A percentile compares a stretch with the other conserved stretches of the same genome.
phyloP scores from a whole-genome alignment of 2,888 invertebrate genomes.

The Agriotes lineatus region DNA sequence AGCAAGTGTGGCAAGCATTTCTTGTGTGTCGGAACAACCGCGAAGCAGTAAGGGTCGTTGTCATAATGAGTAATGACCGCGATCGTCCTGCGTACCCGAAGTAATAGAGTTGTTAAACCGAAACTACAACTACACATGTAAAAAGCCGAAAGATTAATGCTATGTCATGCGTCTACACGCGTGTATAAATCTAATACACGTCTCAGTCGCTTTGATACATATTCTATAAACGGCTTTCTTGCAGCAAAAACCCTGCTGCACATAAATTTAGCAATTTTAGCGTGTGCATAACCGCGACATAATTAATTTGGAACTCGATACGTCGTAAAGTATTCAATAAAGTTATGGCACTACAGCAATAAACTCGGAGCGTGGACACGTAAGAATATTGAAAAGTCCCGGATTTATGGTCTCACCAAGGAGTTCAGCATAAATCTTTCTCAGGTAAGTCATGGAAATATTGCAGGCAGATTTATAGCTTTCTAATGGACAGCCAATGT shows the following conservation, averaged over 20 bases:
- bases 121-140: conserved; percentile 40
- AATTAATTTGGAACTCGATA: conserved; percentile 31
- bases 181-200: conserved; percentile 38
- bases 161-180: conserved; percentile 36
- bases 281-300: conserved; percentile 5
- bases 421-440: conserved; percentile 55
- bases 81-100: conserved; percentile 36
- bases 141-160: conserved; percentile 42
- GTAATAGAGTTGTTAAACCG: conserved; percentile 46
- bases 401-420: conserved; percentile 55
- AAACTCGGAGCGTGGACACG: conserved; percentile 43
- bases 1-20: too few relatives aligned
- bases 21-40: too few relatives aligned
- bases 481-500: conserved; percentile 56
- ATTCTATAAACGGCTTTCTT: conserved; percentile 26
- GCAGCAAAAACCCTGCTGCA: conserved; percentile 19
- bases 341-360: conserved; percentile 37
- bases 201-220: conserved; percentile 26
- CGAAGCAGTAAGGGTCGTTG: conserved; percentile 17
- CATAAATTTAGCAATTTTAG: conserved; percentile 20
- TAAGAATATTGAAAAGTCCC: conserved; percentile 54
- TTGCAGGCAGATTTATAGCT: conserved; percentile 57
- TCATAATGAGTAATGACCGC: conserved; percentile 43
- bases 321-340: conserved; percentile 26
- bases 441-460: conserved; percentile 56